A percentile compares a stretch with the other conserved stretches of the same genome.
phyloP scores from a whole-genome alignment of 2,113 vertebrate genomes.

The Trinectes maculatus region DNA sequence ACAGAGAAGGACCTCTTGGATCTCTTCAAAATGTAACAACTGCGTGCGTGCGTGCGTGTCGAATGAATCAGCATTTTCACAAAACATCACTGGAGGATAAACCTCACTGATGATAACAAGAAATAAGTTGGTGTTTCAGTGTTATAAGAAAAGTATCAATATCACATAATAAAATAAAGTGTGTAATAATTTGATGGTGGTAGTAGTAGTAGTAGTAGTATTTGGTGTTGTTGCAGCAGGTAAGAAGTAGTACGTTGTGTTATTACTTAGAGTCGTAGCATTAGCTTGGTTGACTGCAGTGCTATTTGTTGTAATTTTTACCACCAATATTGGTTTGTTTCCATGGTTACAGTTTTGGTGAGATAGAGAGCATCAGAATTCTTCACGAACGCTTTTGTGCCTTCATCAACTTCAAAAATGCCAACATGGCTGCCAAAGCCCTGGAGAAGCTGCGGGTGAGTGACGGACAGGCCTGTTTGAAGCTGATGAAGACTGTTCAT shows the following conservation, averaged over 20 bases:
- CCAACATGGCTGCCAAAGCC: slow-evolving; percentile 65
- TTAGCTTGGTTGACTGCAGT: no score
- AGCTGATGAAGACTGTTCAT: neutral
- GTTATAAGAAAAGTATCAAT: neutral
- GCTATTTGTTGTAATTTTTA: no score
- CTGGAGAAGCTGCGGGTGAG: slow-evolving; percentile 69
- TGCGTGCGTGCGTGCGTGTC: neutral
- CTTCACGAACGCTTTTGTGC: slow-evolving; percentile 68
- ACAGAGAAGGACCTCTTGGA: slow-evolving; percentile 77
- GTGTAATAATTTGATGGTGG: no score
- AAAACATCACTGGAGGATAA: neutral
- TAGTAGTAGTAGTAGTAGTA: no score
- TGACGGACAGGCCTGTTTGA: neutral
- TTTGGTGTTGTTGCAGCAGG: no score
- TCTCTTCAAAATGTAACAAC: slow-evolving; percentile 77
- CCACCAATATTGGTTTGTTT: no score
- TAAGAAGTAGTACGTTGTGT: neutral
- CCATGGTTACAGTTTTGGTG: slow-evolving; percentile 63
- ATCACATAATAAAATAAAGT: neutral
- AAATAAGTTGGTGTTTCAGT: neutral
- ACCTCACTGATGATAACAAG: neutral
- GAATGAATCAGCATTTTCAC: no score
- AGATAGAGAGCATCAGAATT: slow-evolving; percentile 68
- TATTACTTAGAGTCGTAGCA: neutral
- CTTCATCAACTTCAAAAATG: slow-evolving; percentile 78